Evolutionary conservation across 2,888 invertebrate species (phyloP).

Genomic region (Alcis repandata): DNA sequence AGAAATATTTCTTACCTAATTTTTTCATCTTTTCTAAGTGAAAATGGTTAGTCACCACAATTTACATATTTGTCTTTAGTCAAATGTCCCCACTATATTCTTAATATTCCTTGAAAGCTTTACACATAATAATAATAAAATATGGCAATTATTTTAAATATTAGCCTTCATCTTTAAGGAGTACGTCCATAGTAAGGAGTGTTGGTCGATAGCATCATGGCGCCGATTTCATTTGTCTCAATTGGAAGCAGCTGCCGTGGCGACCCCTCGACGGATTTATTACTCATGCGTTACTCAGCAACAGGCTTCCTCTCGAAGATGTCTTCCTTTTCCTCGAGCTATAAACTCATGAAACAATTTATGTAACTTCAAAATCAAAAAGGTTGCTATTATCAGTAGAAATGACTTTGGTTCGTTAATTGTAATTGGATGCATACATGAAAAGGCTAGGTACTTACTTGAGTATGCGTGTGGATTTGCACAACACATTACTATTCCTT

Average conservation of each 20-base stretch:
- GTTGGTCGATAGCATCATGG: conserved; percentile 52
- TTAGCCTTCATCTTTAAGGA: not conserved
- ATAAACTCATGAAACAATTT: too few species aligned
- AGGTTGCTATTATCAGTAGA: too few species aligned
- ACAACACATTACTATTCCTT: not conserved
- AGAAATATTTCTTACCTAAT: too few species aligned
- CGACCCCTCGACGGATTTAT: conserved; percentile 59
- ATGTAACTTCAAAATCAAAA: too few species aligned
- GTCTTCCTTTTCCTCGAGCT: conserved; percentile 37
- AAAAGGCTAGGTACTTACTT: not conserved
- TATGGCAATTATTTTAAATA: not conserved
- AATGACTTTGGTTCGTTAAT: too few species aligned
- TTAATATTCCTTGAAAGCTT: not conserved
- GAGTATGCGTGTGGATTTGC: not conserved
- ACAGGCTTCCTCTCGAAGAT: conserved; percentile 31
- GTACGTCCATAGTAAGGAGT: conserved; percentile 15
- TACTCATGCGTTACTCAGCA: conserved; percentile 48
- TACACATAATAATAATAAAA: too few species aligned
- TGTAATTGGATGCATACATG: not conserved
- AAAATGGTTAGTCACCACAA: too few species aligned
- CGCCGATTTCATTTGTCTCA: conserved; percentile 79
- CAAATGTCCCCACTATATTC: not conserved
- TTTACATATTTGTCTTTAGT: too few species aligned
- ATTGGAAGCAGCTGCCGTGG: conserved; percentile 72
- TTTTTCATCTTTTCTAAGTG: too few species aligned